Conservation (phyloP, 2,888 invertebrate genomes). For the Timandra comae region DNA sequence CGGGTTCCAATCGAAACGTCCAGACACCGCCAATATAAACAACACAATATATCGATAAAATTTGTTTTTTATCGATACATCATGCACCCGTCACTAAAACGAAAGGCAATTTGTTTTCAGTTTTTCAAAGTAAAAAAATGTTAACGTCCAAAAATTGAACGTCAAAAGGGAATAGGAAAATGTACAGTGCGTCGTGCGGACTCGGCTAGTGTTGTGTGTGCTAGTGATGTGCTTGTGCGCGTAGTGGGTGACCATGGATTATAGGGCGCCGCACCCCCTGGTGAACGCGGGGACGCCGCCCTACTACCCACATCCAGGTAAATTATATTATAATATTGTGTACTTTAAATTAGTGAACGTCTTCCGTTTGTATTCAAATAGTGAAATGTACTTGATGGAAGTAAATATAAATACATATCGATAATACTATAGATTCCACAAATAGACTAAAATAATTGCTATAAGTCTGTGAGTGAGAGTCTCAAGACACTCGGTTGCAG, state of each 20-base stretch:
- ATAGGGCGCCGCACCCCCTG: conserved; percentile 62
- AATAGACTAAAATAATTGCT: too few species aligned
- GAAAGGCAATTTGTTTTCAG: background rate
- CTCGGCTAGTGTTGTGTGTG: conserved; percentile 28
- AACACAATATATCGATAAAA: background rate
- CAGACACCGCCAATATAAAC: background rate
- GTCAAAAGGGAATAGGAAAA: conserved; percentile 20
- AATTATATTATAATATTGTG: too few species aligned
- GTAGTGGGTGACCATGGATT: conserved; percentile 56
- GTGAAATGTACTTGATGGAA: too few species aligned
- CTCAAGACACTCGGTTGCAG: too few species aligned
- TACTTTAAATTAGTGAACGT: too few species aligned
- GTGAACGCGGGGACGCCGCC: conserved; percentile 52
- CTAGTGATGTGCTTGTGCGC: conserved; percentile 38
- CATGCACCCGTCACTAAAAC: background rate
- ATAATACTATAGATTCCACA: too few species aligned
- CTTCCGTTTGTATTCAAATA: too few species aligned
- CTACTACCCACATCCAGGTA: conserved; percentile 67
- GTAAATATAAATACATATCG: too few species aligned
- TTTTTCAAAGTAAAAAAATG: conserved; percentile 1
- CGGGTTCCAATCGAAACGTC: background rate
- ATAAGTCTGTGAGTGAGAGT: too few species aligned
- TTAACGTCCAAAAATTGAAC: conserved; percentile 25
- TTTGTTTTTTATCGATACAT: background rate
- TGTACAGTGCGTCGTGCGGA: conserved; percentile 16